phyloP scores from a whole-genome alignment of 2,113 vertebrate species.

The Ascaphus truei region DNA sequence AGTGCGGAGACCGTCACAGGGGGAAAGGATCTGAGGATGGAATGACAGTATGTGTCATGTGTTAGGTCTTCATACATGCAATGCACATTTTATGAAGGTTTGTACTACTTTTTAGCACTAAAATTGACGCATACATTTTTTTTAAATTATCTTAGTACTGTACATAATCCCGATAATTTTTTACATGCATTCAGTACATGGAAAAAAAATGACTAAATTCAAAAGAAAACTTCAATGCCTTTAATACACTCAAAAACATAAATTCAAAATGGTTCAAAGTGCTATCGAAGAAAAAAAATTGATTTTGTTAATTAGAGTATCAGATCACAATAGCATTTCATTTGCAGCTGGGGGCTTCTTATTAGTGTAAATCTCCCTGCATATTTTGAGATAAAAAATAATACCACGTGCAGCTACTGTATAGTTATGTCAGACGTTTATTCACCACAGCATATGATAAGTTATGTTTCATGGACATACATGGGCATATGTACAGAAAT shows the following conservation, averaged over 20 bases:
- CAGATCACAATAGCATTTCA: not conserved
- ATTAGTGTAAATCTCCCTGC: not conserved
- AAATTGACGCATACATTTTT: too few species aligned
- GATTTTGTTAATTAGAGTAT: not conserved
- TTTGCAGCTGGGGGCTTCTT: too few species aligned
- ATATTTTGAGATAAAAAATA: not conserved
- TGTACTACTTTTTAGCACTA: too few species aligned
- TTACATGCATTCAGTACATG: not conserved
- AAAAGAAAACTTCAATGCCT: slow-evolving; percentile 1
- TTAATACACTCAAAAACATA: not conserved
- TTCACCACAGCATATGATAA: not conserved
- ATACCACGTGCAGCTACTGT: not conserved
- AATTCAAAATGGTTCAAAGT: not conserved
- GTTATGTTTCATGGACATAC: not conserved
- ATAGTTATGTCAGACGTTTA: not conserved
- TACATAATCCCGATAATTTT: not conserved
- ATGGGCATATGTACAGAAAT: not conserved
- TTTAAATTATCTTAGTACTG: not conserved
- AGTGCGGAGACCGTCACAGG: too few species aligned
- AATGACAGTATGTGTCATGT: too few species aligned
- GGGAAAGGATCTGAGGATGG: too few species aligned
- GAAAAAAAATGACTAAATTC: not conserved
- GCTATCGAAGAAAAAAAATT: not conserved
- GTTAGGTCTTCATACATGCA: too few species aligned
- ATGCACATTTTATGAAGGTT: too few species aligned